A percentile compares a stretch with the other conserved stretches of the same genome.
Evolutionary conservation across 1,140 invertebrate genomes (phyloP).

Genomic region (Gryon sp.): DNA sequence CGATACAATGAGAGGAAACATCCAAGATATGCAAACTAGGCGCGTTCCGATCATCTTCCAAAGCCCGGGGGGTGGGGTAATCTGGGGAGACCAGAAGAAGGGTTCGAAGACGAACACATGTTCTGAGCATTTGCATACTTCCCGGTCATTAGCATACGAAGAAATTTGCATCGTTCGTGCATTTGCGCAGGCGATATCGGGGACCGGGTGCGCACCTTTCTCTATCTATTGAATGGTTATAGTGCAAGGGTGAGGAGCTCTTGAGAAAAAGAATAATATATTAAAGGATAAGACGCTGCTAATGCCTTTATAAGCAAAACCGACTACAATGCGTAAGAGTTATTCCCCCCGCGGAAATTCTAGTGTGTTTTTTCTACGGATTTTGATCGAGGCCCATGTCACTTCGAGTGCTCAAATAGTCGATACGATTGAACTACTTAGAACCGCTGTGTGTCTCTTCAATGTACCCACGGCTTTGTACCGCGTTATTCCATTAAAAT

Average conservation of each 20-base stretch:
- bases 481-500: conserved; percentile 20
- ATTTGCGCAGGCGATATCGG: conserved; percentile 67
- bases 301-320: conserved; percentile 72
- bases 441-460: conserved; percentile 31
- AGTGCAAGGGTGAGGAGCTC: conserved; percentile 58
- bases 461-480: conserved; percentile 7
- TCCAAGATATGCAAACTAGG: conserved; percentile 79
- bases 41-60: conserved; percentile 78
- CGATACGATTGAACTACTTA: conserved; percentile 41
- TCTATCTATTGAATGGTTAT: conserved; percentile 73
- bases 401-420: conserved; percentile 50
- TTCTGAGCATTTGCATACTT: conserved; percentile 77
- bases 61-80: conserved; percentile 63
- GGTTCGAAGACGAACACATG: conserved; percentile 78
- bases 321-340: conserved; percentile 67
- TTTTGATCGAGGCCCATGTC: conserved; percentile 36
- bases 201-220: conserved; percentile 48
- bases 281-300: conserved; percentile 77
- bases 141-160: conserved; percentile 76
- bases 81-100: conserved; percentile 71
- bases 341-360: conserved; percentile 71
- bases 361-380: conserved; percentile 59
- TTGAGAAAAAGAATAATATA: conserved; percentile 76
- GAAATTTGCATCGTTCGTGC: conserved; percentile 78
- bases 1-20: conserved; percentile 79